A percentile compares a stretch with the other conserved stretches of the same genome.
Conservation (phyloP, 2,113 vertebrate genomes). For the Dasyprocta punctata region DNA sequence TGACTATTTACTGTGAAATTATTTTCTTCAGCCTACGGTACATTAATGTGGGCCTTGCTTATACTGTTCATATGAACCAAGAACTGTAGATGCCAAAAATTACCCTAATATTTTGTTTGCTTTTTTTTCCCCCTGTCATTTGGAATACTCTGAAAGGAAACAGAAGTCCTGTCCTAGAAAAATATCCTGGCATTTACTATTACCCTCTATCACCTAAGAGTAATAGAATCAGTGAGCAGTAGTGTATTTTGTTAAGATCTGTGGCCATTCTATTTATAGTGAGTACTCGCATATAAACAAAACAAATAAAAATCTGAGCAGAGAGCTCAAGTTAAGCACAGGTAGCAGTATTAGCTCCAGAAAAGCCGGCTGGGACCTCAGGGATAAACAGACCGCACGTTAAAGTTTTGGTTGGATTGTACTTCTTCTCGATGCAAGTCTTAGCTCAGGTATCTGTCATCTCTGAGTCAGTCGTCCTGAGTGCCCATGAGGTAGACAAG, state of each 20-base stretch:
- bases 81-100: not conserved
- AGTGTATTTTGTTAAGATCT: no score
- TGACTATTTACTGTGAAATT: not conserved
- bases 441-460: slow-evolving; percentile 84
- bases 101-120: not conserved
- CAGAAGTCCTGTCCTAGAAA: not conserved
- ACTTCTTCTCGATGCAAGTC: not conserved
- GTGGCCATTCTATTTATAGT: not conserved
- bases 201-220: not conserved
- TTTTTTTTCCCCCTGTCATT: not conserved
- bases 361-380: not conserved
- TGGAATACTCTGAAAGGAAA: not conserved
- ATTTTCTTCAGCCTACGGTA: not conserved
- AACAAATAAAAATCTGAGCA: not conserved
- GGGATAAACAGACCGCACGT: not conserved
- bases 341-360: not conserved
- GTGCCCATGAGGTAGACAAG: slow-evolving; percentile 47
- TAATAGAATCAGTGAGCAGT: not conserved
- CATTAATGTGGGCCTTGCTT: not conserved
- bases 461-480: slow-evolving; percentile 69
- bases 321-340: not conserved
- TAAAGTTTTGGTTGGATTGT: not conserved
- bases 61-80: not conserved
- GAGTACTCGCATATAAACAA: not conserved
- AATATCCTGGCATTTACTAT: not conserved